Percentiles rank a stretch among this genome's conserved stretches.
Conservation (phyloP, 2,113 vertebrate genomes). For the Puntigrus tetrazona region DNA sequence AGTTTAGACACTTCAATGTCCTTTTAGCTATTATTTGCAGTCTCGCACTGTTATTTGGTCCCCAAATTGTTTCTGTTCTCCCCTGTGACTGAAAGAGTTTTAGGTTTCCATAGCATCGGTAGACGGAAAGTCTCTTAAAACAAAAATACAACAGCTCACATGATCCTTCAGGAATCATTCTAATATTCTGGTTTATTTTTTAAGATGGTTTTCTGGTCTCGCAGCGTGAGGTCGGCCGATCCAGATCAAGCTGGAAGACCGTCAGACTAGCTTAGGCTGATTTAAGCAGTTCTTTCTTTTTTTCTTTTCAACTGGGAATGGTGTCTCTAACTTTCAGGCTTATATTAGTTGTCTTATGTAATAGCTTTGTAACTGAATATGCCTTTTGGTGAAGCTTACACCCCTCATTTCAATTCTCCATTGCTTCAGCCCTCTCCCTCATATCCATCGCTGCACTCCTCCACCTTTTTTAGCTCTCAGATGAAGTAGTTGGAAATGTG, state of each 20-base stretch:
- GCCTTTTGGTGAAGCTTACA: slow-evolving; percentile 45
- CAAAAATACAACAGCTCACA: no score
- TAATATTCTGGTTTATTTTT: no score
- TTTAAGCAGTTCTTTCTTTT: neutral
- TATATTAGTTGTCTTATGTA: slow-evolving; percentile 52
- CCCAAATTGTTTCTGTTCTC: slow-evolving; percentile 3
- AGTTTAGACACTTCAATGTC: neutral
- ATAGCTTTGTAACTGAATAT: slow-evolving; percentile 53
- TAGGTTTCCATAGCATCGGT: neutral
- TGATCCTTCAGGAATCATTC: no score
- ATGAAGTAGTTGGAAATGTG: neutral
- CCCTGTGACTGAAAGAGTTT: neutral
- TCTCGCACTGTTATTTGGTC: neutral
- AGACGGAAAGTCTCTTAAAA: neutral
- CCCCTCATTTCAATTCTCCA: slow-evolving; percentile 40
- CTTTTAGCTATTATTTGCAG: neutral
- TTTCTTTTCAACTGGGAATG: neutral
- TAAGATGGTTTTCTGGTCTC: neutral
- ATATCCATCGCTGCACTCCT: slow-evolving; percentile 16
- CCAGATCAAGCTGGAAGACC: neutral
- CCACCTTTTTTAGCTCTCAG: neutral
- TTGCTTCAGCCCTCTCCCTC: slow-evolving; percentile 30
- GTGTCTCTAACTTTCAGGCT: neutral
- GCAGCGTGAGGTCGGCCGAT: neutral
- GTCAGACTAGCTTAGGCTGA: neutral